Conservation (phyloP, 1,140 invertebrate genomes). For the Ostrea denselamellosa region DNA sequence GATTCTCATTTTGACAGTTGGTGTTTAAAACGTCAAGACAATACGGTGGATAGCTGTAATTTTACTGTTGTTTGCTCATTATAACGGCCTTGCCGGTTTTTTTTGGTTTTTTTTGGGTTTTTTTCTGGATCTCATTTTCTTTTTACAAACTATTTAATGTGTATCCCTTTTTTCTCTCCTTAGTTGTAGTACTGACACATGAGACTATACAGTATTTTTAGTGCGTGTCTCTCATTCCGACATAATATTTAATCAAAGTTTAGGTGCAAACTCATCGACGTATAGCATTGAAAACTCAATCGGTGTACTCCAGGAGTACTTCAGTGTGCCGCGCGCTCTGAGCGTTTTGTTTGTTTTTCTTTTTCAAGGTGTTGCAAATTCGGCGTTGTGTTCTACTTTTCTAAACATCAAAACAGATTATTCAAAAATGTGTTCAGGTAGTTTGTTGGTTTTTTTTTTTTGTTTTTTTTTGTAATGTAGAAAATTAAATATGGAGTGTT, state of each 20-base stretch:
- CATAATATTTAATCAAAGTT: conserved; percentile 1
- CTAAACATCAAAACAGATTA: not conserved
- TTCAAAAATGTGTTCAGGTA: conserved; percentile 6
- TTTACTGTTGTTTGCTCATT: conserved; percentile 10
- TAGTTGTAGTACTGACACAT: conserved; percentile 18
- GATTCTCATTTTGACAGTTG: not conserved
- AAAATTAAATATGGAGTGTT: not conserved
- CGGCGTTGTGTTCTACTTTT: not conserved
- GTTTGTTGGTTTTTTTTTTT: not conserved
- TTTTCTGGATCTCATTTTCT: conserved; percentile 19
- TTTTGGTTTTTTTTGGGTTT: not conserved
- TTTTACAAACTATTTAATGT: conserved; percentile 26
- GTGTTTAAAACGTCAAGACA: not conserved
- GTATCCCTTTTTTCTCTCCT: not conserved
- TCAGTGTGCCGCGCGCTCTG: not conserved
- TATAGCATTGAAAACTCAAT: conserved; percentile 5
- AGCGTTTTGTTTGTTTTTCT: conserved; percentile 30
- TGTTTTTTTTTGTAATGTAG: not conserved
- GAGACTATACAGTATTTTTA: conserved; percentile 16
- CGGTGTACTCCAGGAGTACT: not conserved
- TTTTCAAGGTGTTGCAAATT: conserved; percentile 11
- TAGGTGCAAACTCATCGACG: conserved; percentile 28
- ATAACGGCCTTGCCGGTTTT: not conserved
- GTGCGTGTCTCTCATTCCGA: conserved; percentile 19
- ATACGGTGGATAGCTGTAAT: not conserved